Evolutionary conservation across 2,888 invertebrate species (phyloP).

Genomic region (Netelia inedita): DNA sequence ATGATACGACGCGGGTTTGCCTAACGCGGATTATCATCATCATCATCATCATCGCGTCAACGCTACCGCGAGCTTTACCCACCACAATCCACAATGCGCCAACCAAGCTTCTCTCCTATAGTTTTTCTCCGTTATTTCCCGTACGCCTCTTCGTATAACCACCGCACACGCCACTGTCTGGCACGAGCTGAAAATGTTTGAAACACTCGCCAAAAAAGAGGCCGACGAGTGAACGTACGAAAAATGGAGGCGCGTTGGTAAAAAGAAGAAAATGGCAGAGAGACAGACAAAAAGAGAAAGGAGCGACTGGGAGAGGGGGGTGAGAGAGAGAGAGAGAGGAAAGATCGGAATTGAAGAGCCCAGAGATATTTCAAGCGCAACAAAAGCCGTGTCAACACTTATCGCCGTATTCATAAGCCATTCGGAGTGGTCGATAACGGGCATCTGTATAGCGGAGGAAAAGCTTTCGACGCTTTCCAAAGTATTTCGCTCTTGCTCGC

Average conservation of each 20-base stretch:
- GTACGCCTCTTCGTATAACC: neutral
- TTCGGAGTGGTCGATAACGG: slow-evolving; percentile 56
- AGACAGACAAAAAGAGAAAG: slow-evolving; percentile 22
- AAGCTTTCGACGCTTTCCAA: neutral
- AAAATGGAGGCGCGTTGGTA: neutral
- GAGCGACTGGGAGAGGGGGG: neutral
- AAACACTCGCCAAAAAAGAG: neutral
- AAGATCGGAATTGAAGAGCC: slow-evolving; percentile 38
- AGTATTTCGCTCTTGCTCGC: slow-evolving; percentile 20
- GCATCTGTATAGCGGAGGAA: slow-evolving; percentile 4
- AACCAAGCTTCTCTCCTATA: slow-evolving; percentile 40
- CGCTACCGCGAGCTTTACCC: slow-evolving; percentile 43
- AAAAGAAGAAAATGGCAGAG: slow-evolving; percentile 9
- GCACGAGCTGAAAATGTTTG: slow-evolving; percentile 26
- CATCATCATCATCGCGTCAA: slow-evolving; percentile 22
- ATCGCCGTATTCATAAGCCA: slow-evolving; percentile 71
- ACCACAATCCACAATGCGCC: slow-evolving; percentile 33
- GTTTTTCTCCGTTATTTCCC: neutral
- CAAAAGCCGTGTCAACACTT: slow-evolving; percentile 71
- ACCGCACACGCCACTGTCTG: slow-evolving; percentile 20
- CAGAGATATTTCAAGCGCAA: slow-evolving; percentile 63
- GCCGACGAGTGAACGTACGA: neutral
- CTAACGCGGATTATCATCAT: slow-evolving; percentile 49
- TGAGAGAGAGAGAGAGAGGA: slow-evolving; percentile 14
- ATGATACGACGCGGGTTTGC: neutral